Base-by-base conservation (phyloP, 2,797 vertebrate species). In the Chelon auratus region DNA sequence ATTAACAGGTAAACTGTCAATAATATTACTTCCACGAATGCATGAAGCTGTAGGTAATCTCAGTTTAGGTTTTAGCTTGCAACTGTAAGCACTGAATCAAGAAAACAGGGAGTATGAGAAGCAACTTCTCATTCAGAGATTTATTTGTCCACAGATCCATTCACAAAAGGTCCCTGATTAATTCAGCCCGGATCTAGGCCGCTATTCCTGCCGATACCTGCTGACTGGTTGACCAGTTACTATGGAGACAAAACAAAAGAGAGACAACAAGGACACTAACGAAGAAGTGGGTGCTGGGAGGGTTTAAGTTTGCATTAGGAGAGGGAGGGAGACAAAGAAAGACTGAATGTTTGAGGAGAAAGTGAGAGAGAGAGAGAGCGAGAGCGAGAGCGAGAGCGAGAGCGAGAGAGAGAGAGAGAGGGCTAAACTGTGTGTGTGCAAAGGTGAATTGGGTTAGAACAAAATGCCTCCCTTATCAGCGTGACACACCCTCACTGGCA, bases 191-290 rank as follows among this genome's bases (percentile, higher is more conserved):
- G 65, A 54, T 70, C 20, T 20, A 55, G 17, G 56, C 55, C 15
- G 1, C 37, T 12, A 4, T 24, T 11, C 36, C 70, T 37, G 63
- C 71, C 1, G 26, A 48, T 79, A 78, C 75, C 82, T 75, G 85
- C 66, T 30, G 78, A 75, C 79, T 60, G 81, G 87, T 86, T 87
- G 82, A 58, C 55, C 9, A 0, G 86, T 91, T 37, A 56, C 89
- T 26, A 85, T 82, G 82, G 93, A 66, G 66, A 92, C 74, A 0
- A 53, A 78, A 82, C 81, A 90, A 87, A n/a, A 68, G 62, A 2
- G 3, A 43, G 39, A 77, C 78, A 85, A 86, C 87, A 84, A 57
- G 62, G 68, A 65, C 60, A 39, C 65, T 17, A 15, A 30, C 20
- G 47, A 22, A 64, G 65, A 43, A 2, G 39, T 4, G 22, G 30